Evolutionary conservation across 2,797 vertebrate genomes (phyloP), one percentile per base, ranked within the genome.

Genomic region (Anniella stebbinsi): DNA sequence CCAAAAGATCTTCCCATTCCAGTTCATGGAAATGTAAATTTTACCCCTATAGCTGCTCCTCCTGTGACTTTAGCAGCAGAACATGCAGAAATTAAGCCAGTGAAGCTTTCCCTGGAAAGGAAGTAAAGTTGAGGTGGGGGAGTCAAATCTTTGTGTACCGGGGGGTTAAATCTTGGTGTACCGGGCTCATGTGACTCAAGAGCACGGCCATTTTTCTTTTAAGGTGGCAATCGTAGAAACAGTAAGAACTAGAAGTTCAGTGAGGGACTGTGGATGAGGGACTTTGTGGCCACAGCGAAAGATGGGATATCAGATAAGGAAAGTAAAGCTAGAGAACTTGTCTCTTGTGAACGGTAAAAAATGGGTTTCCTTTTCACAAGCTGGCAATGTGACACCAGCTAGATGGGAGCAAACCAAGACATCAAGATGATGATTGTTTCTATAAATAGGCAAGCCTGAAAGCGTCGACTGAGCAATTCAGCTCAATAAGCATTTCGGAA

Each of bases 391-490:
- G 70, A 83, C 36, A 76, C 70, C 60, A 81, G 41, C 38, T 77
- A 87, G 70, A 92, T 72, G 12, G 18, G 73, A 87, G n/a, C 85
- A 89, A 92, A 92, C 70, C 84, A 91, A 89, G 87, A 70, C 51
- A 82, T 77, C 77, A 77, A 82, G 77, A 36, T 1, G 13, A 83
- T 78, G 63, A 70, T 63, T 77, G 73, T 87, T 86, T 60, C 88
- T 90, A 90, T 90, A 90, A 90, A 90, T 83, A 92, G 84, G 73
- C 33, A 69, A 81, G 38, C 33, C n/a, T 89, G 88, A 89, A 91
- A 91, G 80, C 63, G 63, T 83, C 86, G 82, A 41, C 60, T 89
- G 88, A 63, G 48, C n/a, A 77, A 36, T 87, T 89, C 30, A 84
- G 84, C 28, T 41, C 82, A 41, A n/a, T 57, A 84, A 87, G 78